These are phyloP conservation scores for Basileuterus tristriatus DNA, from an alignment of 2,797 vertebrate genomes.

Conservation along the genomic window DNA sequence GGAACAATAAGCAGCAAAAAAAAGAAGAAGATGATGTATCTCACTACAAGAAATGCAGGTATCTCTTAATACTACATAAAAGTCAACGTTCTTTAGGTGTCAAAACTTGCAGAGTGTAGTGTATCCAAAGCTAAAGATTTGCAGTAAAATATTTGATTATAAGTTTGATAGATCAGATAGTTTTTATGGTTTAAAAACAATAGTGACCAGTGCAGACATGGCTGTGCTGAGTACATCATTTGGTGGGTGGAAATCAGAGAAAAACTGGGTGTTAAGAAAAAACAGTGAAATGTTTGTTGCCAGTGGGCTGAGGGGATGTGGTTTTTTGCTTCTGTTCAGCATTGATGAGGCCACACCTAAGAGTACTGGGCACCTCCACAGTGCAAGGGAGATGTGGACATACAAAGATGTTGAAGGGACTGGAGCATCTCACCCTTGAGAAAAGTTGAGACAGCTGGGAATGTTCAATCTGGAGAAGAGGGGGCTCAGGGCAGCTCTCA, in stretches of 20 bases:
- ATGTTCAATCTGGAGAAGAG: not conserved
- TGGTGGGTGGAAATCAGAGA: not conserved
- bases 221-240: not conserved
- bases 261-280: not conserved
- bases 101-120: not conserved
- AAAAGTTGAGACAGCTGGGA: not conserved
- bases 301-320: not conserved
- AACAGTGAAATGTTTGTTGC: not conserved
- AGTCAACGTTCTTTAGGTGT: not conserved
- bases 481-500: not conserved
- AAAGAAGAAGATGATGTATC: conserved; percentile 99
- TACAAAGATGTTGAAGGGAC: not conserved
- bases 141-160: not conserved
- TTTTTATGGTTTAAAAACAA: not conserved
- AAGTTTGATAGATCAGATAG: not conserved
- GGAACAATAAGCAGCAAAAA: conserved; percentile 90
- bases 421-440: not conserved
- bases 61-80: conserved; percentile 2
- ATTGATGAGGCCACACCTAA: not conserved
- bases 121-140: not conserved
- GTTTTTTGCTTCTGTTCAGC: not conserved
- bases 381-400: not conserved
- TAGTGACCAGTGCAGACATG: not conserved
- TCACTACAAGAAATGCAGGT: conserved; percentile 98
- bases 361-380: not conserved